phyloP scores from a whole-genome alignment of 2,888 invertebrate species.

The Tortrix viridana region DNA sequence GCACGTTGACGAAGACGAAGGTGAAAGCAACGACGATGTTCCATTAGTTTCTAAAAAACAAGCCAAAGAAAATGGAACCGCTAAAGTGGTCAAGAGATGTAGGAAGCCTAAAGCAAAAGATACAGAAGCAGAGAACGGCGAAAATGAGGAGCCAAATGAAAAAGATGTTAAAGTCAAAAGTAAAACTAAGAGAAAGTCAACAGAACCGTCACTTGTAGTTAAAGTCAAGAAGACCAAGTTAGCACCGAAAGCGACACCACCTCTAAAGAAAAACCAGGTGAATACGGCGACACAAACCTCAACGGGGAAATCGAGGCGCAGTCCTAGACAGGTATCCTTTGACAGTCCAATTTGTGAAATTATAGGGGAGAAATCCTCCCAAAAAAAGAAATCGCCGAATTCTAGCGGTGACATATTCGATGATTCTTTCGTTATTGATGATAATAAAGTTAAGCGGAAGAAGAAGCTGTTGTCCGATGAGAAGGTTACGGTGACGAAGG shows the following conservation, averaged over 20 bases:
- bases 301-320: slow-evolving; percentile 54
- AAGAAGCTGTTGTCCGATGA: slow-evolving; percentile 65
- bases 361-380: slow-evolving; percentile 51
- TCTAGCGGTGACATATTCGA: slow-evolving; percentile 77
- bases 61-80: slow-evolving; percentile 41
- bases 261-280: slow-evolving; percentile 66
- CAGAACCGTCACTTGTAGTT: slow-evolving; percentile 60
- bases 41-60: slow-evolving; percentile 39
- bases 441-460: slow-evolving; percentile 65
- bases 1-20: slow-evolving; percentile 4
- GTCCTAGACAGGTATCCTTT: slow-evolving; percentile 67
- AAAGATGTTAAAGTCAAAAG: slow-evolving; percentile 49
- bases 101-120: slow-evolving; percentile 42
- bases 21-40: slow-evolving; percentile 38
- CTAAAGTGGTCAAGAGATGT: slow-evolving; percentile 43
- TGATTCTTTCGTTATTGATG: slow-evolving; percentile 68
- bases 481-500: slow-evolving; percentile 64
- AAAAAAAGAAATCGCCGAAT: slow-evolving; percentile 48
- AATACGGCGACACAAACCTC: slow-evolving; percentile 78
- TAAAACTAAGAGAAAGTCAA: slow-evolving; percentile 62
- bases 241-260: slow-evolving; percentile 68
- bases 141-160: slow-evolving; percentile 59
- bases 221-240: slow-evolving; percentile 67
- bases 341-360: slow-evolving; percentile 70
- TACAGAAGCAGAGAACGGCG: slow-evolving; percentile 51